Evolutionary conservation across 2,888 invertebrate species (phyloP).

Genomic region (Tuberolachnus salignus): DNA sequence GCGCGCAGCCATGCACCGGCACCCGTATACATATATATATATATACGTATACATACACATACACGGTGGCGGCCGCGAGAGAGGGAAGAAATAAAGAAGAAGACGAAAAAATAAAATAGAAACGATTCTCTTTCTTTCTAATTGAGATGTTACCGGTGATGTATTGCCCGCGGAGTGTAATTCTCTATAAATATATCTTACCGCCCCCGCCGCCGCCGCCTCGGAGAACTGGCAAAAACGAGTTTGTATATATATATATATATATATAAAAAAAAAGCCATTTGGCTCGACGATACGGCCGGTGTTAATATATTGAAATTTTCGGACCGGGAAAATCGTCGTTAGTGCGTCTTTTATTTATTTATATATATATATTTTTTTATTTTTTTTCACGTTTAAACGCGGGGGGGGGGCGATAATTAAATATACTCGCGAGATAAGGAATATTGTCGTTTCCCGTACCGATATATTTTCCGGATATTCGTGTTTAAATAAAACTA

Average conservation of each 20-base stretch:
- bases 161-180: conserved; percentile 35
- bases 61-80: background rate
- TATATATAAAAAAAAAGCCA: conserved; percentile 2
- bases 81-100: too few species aligned
- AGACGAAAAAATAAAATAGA: background rate
- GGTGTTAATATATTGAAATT: background rate
- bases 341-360: background rate
- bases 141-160: conserved; percentile 54
- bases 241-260: too few species aligned
- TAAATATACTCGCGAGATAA: too few species aligned
- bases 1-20: conserved; percentile 9
- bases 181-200: background rate
- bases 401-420: too few species aligned
- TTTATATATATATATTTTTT: too few species aligned
- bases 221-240: conserved; percentile 29
- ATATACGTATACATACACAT: background rate
- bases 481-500: too few species aligned
- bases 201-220: background rate
- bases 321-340: background rate
- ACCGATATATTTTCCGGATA: too few species aligned
- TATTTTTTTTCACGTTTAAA: too few species aligned
- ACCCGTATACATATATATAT: too few species aligned
- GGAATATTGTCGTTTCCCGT: too few species aligned
- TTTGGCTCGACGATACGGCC: background rate
- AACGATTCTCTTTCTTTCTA: conserved; percentile 48